Evolutionary conservation across 2,797 vertebrate genomes (phyloP), one percentile per base, ranked within the genome.

Genomic region (Euphonia xanthogaster): DNA sequence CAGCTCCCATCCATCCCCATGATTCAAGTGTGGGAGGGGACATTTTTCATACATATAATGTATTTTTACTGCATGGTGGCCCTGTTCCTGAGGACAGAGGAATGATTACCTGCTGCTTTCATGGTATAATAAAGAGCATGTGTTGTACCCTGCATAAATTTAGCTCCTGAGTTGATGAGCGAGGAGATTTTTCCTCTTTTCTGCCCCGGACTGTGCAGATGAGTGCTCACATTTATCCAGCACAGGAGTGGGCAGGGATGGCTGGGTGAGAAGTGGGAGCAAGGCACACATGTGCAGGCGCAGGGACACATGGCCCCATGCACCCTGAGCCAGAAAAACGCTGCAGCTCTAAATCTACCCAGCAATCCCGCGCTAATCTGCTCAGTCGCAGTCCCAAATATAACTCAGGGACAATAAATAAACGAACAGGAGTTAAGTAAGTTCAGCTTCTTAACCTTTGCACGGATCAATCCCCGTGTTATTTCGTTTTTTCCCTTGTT

Each of bases 361-460:
- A 20, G 30, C 61, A 94, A 65, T 75, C 78, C 57, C 2, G 12
- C 7, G 0, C 51, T 70, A 84, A 97, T 74, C 85, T 76, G 91
- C 88, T 94, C 92, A 63, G 51, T 7, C 1, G 0, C 70, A 55
- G 91, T 60, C 95, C 74, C 95, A 87, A 83, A 87, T 93, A 75
- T 80, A 88, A 75, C 67, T 62, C 76, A 0, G 79, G 93, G 92
- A 94, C 94, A 89, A 95, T 74, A 94, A 96, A 96, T 85, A 93
- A 92, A 84, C 68, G 27, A 80, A 53, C 48, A 23, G 91, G 77
- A 94, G 96, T 89, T 57, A 79, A 70, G 27, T 58, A 77, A 90
- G 95, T 91, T 60, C 80, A 86, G 60, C 51, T 58, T 27, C 86
- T 84, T 82, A 85, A 95, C 96, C 96, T 95, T 91, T 88, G 96